These are phyloP conservation scores for Chloroceryle inda DNA, from an alignment of 2,797 vertebrate genomes.

Conservation along the genomic window DNA sequence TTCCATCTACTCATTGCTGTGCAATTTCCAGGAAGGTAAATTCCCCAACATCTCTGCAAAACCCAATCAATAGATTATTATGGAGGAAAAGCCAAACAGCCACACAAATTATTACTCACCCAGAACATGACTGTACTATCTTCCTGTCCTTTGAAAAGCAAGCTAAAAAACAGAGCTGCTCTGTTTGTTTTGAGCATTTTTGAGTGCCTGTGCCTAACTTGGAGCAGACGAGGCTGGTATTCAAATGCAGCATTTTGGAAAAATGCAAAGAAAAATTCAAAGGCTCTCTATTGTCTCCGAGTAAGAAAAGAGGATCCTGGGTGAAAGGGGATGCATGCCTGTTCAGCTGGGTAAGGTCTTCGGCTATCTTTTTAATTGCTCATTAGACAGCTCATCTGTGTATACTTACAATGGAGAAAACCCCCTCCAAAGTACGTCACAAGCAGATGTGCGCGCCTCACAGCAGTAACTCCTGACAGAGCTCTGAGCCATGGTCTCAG, in stretches of 20 bases:
- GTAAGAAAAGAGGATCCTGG: background rate
- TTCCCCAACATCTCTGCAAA: background rate
- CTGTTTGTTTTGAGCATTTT: background rate
- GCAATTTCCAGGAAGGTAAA: constrained; percentile 21
- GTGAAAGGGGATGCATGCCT: background rate
- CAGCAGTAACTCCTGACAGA: background rate
- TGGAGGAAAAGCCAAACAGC: background rate
- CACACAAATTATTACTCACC: background rate
- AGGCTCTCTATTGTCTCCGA: background rate
- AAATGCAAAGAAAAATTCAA: background rate
- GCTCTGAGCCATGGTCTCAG: background rate
- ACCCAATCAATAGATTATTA: background rate
- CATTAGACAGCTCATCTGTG: constrained; percentile 2
- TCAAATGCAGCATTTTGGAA: background rate
- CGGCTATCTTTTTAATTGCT: background rate
- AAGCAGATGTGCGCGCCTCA: background rate
- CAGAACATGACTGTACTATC: background rate
- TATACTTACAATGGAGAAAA: background rate
- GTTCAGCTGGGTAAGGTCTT: background rate
- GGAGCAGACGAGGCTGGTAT: background rate
- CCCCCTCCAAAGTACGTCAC: background rate
- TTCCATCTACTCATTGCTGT: background rate
- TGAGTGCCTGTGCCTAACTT: background rate
- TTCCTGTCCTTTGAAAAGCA: background rate
- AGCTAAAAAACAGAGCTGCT: background rate